Conservation (phyloP, 2,888 invertebrate genomes). For the Tetragonula carbonaria region DNA sequence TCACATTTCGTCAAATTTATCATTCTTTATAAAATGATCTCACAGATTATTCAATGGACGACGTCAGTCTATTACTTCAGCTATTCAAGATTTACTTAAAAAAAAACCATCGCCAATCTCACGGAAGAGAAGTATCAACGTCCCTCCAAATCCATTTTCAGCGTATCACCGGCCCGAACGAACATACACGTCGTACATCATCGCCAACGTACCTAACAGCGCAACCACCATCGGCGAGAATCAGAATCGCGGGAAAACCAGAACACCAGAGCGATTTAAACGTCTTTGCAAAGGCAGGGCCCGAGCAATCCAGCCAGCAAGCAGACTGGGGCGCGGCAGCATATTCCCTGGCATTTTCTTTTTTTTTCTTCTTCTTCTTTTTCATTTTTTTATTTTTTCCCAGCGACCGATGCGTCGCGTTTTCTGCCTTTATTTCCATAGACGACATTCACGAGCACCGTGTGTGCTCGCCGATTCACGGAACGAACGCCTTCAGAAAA, state of each 20-base stretch:
- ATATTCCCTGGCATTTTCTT: constrained; percentile 5
- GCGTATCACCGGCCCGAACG: not conserved
- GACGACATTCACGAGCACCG: constrained; percentile 30
- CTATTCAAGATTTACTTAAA: not conserved
- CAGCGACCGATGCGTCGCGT: constrained; percentile 19
- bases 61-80: not conserved
- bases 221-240: no score
- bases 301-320: constrained; percentile 16
- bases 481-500: constrained; percentile 32
- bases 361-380: no score
- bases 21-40: not conserved
- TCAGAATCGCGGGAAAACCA: not conserved
- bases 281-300: not conserved
- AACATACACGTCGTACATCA: no score
- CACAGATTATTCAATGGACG: not conserved
- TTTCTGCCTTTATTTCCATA: constrained; percentile 34
- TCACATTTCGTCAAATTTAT: not conserved
- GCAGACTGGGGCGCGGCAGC: not conserved
- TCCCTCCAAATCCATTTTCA: not conserved
- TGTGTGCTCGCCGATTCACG: constrained; percentile 25
- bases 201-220: not conserved
- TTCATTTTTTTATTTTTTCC: no score
- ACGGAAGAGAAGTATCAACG: not conserved
- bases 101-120: not conserved
- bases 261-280: constrained; percentile 4